A percentile compares a stretch with the other conserved stretches of the same genome.
Evolutionary conservation across 2,113 vertebrate species (phyloP).

Genomic region (Heterotilapia buettikoferi): DNA sequence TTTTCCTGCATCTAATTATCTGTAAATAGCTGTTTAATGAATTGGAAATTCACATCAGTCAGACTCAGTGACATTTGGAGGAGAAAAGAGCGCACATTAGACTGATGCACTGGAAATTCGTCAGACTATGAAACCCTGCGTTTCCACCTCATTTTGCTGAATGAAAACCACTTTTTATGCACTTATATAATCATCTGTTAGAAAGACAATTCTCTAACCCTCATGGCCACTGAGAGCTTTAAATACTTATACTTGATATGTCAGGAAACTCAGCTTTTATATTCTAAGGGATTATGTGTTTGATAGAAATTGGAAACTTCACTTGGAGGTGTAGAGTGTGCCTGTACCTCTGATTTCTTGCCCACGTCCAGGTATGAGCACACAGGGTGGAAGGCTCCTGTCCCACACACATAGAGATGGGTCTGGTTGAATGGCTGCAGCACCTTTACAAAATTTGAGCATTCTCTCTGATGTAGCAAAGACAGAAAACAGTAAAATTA

Average conservation of each 20-base stretch:
- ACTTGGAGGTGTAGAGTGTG: background rate
- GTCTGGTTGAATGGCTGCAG: constrained; percentile 92
- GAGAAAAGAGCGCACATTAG: background rate
- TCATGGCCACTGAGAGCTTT: background rate
- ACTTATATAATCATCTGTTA: background rate
- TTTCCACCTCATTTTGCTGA: constrained; percentile 32
- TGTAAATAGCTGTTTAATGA: constrained; percentile 39
- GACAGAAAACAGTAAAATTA: background rate
- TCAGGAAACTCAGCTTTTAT: background rate
- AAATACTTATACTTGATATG: background rate
- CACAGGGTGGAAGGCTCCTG: constrained; percentile 93
- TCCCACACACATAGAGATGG: constrained; percentile 92
- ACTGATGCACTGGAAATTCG: constrained; percentile 27
- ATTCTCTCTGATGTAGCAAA: constrained; percentile 81
- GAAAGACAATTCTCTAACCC: background rate
- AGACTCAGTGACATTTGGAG: constrained; percentile 44
- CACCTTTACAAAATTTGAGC: constrained; percentile 95
- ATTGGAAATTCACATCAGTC: constrained; percentile 25
- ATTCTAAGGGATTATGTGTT: background rate
- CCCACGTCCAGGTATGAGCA: constrained; percentile 93
- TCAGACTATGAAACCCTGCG: background rate
- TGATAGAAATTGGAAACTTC: background rate
- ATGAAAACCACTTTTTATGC: constrained; percentile 9
- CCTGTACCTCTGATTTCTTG: constrained; percentile 86
- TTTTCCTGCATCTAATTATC: constrained; percentile 25